phyloP scores from a whole-genome alignment of 1,140 invertebrate species.

The Listronotus oregonensis region DNA sequence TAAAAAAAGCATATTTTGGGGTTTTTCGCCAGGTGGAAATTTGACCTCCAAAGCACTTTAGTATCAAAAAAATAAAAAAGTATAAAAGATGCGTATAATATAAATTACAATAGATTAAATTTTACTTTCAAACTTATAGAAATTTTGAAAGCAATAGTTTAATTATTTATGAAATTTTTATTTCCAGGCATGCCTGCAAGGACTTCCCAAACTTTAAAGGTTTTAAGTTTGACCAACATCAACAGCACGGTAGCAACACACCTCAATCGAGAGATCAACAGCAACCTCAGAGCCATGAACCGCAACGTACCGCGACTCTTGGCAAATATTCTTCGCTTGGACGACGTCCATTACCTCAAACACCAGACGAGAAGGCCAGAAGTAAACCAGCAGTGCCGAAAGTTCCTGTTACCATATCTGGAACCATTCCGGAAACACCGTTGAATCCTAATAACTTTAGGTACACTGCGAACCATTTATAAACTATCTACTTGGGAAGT shows the following conservation, averaged over 20 bases:
- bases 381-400: constrained; percentile 53
- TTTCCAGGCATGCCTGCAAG: constrained; percentile 55
- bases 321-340: constrained; percentile 54
- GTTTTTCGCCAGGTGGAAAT: too few species aligned
- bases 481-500: too few species aligned
- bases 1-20: too few species aligned
- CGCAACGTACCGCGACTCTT: constrained; percentile 52
- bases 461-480: background rate
- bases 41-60: too few species aligned
- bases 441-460: constrained; percentile 54
- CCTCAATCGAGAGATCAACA: constrained; percentile 32
- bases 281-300: constrained; percentile 20
- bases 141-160: background rate
- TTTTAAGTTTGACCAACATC: constrained; percentile 56
- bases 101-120: too few species aligned
- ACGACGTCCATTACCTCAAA: constrained; percentile 54
- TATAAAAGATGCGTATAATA: too few species aligned
- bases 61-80: too few species aligned
- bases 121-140: too few species aligned
- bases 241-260: constrained; percentile 40
- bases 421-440: constrained; percentile 48
- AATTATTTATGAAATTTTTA: background rate
- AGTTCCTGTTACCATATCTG: constrained; percentile 50
- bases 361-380: constrained; percentile 53
- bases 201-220: constrained; percentile 58